These are phyloP conservation scores for Cydia strobilella DNA, from an alignment of 1,140 invertebrate genomes.

Conservation along the genomic window DNA sequence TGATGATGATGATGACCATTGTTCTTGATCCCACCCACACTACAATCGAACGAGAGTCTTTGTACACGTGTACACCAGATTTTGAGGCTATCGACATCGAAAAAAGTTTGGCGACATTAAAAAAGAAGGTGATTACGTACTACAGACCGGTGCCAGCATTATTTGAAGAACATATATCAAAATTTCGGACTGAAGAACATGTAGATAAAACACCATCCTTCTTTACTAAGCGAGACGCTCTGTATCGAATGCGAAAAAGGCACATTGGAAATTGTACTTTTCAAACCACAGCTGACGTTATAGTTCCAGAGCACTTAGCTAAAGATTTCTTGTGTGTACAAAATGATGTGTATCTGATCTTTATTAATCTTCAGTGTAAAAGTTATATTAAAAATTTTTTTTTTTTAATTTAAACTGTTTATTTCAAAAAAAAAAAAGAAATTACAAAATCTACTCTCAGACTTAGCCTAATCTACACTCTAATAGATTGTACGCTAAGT, in stretches of 20 bases:
- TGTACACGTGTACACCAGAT: conserved; percentile 25
- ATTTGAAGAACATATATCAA: conserved; percentile 17
- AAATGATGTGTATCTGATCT: not conserved
- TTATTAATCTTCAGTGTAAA: conserved; percentile 21
- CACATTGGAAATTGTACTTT: conserved; percentile 22
- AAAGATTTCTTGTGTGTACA: conserved; percentile 5
- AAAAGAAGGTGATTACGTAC: conserved; percentile 23
- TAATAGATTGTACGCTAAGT: too few species aligned
- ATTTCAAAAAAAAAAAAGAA: too few species aligned
- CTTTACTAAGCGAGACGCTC: conserved; percentile 19
- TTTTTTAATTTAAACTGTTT: too few species aligned
- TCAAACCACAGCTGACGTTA: conserved; percentile 11
- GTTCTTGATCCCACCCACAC: conserved; percentile 17
- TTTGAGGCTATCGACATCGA: conserved; percentile 32
- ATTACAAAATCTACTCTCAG: too few species aligned
- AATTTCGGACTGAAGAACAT: conserved; percentile 14
- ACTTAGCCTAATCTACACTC: too few species aligned
- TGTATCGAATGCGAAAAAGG: conserved; percentile 4
- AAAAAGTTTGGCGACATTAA: conserved; percentile 24
- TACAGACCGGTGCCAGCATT: conserved; percentile 14
- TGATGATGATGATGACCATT: too few species aligned
- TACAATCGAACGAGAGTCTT: conserved; percentile 23
- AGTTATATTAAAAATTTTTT: too few species aligned
- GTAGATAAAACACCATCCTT: conserved; percentile 14
- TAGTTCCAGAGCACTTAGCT: conserved; percentile 7